These are phyloP conservation scores for Octodon degus DNA, from an alignment of 2,113 vertebrate genomes.

Conservation along the genomic window DNA sequence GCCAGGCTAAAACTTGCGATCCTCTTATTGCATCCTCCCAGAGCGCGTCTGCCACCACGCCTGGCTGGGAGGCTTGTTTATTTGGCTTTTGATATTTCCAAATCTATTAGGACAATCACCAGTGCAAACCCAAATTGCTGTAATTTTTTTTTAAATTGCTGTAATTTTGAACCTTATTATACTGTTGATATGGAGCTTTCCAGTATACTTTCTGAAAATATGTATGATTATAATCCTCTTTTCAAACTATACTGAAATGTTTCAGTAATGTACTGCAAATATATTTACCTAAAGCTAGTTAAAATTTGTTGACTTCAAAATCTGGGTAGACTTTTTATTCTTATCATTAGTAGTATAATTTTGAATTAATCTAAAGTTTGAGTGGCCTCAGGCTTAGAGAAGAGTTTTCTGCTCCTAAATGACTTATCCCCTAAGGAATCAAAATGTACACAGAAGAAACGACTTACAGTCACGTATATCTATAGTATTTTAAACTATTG, in stretches of 20 bases:
- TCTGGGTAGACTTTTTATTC: constrained; percentile 39
- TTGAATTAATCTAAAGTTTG: constrained; percentile 45
- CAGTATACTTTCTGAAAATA: constrained; percentile 49
- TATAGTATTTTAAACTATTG: background rate
- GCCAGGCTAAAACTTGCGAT: background rate
- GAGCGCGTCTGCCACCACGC: background rate
- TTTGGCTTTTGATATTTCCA: constrained; percentile 38
- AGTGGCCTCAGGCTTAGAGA: background rate
- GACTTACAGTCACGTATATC: background rate
- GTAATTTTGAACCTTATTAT: constrained; percentile 47
- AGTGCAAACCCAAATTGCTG: constrained; percentile 38
- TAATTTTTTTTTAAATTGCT: constrained; percentile 67
- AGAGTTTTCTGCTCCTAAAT: constrained; percentile 6
- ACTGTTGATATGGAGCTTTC: constrained; percentile 30
- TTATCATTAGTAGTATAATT: constrained; percentile 3
- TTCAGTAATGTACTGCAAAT: constrained; percentile 3
- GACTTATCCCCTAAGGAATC: constrained; percentile 32
- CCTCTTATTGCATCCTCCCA: background rate
- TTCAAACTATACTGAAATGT: background rate
- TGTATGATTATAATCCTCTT: background rate
- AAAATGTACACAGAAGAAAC: constrained; percentile 5
- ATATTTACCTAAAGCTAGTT: constrained; percentile 16
- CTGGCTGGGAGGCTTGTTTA: background rate
- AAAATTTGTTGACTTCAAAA: constrained; percentile 46
- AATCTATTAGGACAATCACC: constrained; percentile 42